Evolutionary conservation across 2,888 invertebrate species (phyloP).

Genomic region (Gisinianus flammeolus): DNA sequence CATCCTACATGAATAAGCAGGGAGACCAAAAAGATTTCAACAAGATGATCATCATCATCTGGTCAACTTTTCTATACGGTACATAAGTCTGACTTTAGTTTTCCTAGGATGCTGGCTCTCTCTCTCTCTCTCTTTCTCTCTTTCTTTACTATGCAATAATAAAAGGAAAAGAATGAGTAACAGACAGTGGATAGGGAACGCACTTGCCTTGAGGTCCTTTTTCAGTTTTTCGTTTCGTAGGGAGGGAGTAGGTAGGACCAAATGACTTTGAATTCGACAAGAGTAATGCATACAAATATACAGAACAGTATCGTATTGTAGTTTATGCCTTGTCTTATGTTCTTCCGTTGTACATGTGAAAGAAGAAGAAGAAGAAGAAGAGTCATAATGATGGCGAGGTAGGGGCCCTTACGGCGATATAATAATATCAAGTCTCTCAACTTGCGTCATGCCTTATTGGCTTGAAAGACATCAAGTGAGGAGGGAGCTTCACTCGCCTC

Average conservation of each 20-base stretch:
- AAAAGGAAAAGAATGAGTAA: not conserved
- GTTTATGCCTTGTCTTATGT: too few relatives aligned
- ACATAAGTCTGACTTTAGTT: not conserved
- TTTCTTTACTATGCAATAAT: not conserved
- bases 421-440: slow-evolving; percentile 16
- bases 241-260: not conserved
- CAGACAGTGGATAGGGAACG: not conserved
- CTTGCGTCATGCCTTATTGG: slow-evolving; percentile 1
- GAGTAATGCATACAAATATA: not conserved
- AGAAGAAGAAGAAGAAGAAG: slow-evolving; percentile 15
- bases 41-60: not conserved
- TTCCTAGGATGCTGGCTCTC: slow-evolving; percentile 4
- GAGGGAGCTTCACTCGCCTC: not conserved
- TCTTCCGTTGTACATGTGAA: too few relatives aligned
- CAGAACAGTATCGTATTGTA: not conserved
- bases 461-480: slow-evolving; percentile 3
- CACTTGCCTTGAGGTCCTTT: not conserved
- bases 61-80: not conserved
- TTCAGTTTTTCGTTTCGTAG: not conserved
- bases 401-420: slow-evolving; percentile 55
- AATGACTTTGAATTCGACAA: not conserved
- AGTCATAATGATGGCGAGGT: slow-evolving; percentile 27
- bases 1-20: not conserved
- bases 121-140: slow-evolving; percentile 13
- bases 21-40: not conserved